These are phyloP conservation scores for Porites rus DNA, from an alignment of 92 coral and sea anemone genomes.

Conservation along the genomic window DNA sequence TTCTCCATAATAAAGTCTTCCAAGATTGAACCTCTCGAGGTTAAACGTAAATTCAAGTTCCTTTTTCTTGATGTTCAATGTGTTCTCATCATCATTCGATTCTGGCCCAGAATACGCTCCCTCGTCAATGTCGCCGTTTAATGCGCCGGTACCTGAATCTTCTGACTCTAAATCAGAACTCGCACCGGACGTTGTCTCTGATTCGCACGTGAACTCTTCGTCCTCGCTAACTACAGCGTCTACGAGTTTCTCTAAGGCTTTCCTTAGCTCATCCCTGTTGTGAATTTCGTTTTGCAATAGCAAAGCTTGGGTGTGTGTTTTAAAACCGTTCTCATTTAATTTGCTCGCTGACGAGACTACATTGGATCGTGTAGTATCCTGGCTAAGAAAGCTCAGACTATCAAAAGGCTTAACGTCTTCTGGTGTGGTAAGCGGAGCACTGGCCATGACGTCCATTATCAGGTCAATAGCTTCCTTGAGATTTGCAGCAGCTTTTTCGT, in stretches of 20 bases:
- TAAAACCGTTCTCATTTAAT: background rate
- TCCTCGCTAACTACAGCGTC: conserved; percentile 46
- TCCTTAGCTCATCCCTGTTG: conserved; percentile 66
- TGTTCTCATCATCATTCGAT: conserved; percentile 62
- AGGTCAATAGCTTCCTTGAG: conserved; percentile 79
- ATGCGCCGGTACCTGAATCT: conserved; percentile 40
- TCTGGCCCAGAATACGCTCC: conserved; percentile 76
- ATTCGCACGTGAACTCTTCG: conserved; percentile 48
- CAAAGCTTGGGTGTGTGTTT: conserved; percentile 3
- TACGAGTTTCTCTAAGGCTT: conserved; percentile 71
- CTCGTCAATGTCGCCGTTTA: conserved; percentile 49
- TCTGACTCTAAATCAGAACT: conserved; percentile 84
- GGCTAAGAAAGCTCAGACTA: conserved; percentile 26
- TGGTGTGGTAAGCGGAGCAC: background rate
- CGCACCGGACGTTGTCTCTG: conserved; percentile 85
- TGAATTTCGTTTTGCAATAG: conserved; percentile 57
- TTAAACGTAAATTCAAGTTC: conserved; percentile 74
- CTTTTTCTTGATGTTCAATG: conserved; percentile 72
- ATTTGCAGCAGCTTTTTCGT: conserved; percentile 64
- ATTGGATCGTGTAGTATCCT: conserved; percentile 8
- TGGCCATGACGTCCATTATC: conserved; percentile 60
- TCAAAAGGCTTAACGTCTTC: conserved; percentile 12
- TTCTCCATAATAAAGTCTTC: conserved; percentile 89
- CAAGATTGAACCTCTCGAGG: conserved; percentile 85
- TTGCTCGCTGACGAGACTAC: background rate